These are phyloP conservation scores for Drosophila gaucha DNA, from an alignment of 2,888 invertebrate genomes.

Conservation along the genomic window DNA sequence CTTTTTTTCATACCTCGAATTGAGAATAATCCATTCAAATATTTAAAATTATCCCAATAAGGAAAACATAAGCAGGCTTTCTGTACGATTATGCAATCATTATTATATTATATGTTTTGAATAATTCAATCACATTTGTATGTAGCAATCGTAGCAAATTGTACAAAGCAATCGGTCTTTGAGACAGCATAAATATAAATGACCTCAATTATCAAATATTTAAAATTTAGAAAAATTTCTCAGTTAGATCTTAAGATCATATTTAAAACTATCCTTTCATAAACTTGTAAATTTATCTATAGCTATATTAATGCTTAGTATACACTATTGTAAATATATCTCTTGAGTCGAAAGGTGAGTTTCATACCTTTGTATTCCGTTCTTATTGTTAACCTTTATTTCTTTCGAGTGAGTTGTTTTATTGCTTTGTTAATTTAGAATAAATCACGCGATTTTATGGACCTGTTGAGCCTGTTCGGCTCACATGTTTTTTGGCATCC, in stretches of 20 bases:
- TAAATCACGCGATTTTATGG: conserved; percentile 67
- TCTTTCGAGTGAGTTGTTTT: conserved; percentile 58
- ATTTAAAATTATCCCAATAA: no score
- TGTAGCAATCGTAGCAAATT: no score
- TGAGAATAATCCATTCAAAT: background rate
- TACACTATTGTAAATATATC: no score
- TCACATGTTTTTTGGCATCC: conserved; percentile 16
- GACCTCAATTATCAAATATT: no score
- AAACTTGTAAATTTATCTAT: no score
- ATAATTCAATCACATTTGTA: background rate
- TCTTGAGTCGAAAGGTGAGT: no score
- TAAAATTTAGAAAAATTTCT: no score
- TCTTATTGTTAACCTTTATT: conserved; percentile 46
- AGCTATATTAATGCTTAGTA: background rate
- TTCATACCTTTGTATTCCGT: background rate
- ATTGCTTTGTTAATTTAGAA: conserved; percentile 76
- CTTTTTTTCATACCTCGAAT: conserved; percentile 1
- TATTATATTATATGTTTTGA: background rate
- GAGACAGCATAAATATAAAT: no score
- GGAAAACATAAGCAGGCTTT: no score
- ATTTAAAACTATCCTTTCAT: no score
- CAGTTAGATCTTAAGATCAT: no score
- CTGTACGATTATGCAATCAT: background rate
- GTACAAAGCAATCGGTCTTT: no score
- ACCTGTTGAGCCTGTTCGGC: conserved; percentile 12